Conservation (phyloP, 2,888 invertebrate genomes). For the Ornithoptera alexandrae region DNA sequence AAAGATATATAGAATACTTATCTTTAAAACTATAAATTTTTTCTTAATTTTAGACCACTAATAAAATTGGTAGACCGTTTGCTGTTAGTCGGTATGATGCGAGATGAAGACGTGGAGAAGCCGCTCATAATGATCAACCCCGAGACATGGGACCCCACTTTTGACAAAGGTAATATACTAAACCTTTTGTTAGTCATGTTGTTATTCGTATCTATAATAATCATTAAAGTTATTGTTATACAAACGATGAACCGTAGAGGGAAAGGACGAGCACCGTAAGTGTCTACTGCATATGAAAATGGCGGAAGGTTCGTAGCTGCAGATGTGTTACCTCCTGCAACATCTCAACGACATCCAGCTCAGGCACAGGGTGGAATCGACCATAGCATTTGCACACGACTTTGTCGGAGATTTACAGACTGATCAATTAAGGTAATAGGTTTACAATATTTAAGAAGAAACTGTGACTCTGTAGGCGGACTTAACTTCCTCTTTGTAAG, state of each 20-base stretch:
- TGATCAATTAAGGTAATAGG: too few species aligned
- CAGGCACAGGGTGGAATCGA: too few species aligned
- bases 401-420: too few species aligned
- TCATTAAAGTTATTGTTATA: too few species aligned
- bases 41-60: constrained; percentile 85
- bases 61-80: constrained; percentile 96
- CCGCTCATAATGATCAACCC: constrained; percentile 97
- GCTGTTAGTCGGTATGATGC: constrained; percentile 94
- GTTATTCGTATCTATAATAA: background rate
- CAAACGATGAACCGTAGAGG: constrained; percentile 76
- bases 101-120: constrained; percentile 95
- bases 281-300: constrained; percentile 98
- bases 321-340: constrained; percentile 99
- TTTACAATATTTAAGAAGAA: too few species aligned
- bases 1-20: too few species aligned
- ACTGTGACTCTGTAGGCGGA: too few species aligned
- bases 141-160: constrained; percentile 94
- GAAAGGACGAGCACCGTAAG: constrained; percentile 94
- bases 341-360: too few species aligned
- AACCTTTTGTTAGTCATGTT: too few species aligned
- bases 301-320: constrained; percentile 98
- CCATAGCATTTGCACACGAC: too few species aligned
- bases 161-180: constrained; percentile 84
- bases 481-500: too few species aligned
- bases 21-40: background rate